These are phyloP conservation scores for Buphagus erythrorhynchus DNA, from an alignment of 2,797 vertebrate species.

Conservation along the genomic window DNA sequence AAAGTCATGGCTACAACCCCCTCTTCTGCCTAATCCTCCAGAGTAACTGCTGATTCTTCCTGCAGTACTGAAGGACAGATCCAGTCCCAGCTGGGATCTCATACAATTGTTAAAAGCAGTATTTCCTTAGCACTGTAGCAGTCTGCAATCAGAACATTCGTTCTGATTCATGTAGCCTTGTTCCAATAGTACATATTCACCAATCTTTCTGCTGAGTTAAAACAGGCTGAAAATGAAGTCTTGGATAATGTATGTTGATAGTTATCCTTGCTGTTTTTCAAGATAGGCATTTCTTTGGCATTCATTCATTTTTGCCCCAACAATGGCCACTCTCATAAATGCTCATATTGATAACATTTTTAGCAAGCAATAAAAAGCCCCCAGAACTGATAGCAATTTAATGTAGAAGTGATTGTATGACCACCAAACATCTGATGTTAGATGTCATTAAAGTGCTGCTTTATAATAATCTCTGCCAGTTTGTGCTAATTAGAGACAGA, in stretches of 20 bases:
- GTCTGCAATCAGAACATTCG: slow-evolving; percentile 48
- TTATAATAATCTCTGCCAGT: slow-evolving; percentile 82
- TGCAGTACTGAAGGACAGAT: background rate
- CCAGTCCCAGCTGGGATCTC: background rate
- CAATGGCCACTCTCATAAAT: slow-evolving; percentile 73
- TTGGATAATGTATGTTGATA: slow-evolving; percentile 36
- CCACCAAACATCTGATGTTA: slow-evolving; percentile 82
- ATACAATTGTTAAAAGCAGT: background rate
- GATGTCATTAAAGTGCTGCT: slow-evolving; percentile 94
- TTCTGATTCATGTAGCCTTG: slow-evolving; percentile 28
- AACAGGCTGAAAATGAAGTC: slow-evolving; percentile 47
- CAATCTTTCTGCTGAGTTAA: slow-evolving; percentile 50
- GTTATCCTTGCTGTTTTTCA: slow-evolving; percentile 67
- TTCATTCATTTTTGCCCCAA: slow-evolving; percentile 76
- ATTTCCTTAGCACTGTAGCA: slow-evolving; percentile 46
- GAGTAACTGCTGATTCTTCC: background rate
- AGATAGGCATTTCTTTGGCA: slow-evolving; percentile 90
- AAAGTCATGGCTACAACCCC: background rate
- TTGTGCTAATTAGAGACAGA: slow-evolving; percentile 84
- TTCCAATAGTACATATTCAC: background rate
- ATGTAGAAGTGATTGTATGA: slow-evolving; percentile 80
- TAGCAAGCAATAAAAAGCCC: slow-evolving; percentile 66
- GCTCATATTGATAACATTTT: slow-evolving; percentile 67
- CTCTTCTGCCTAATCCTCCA: slow-evolving; percentile 18
- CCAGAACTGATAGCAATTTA: slow-evolving; percentile 67